Evolutionary conservation across 2,888 invertebrate genomes (phyloP), one percentile per base, ranked within the genome.

Genomic region (Synanthedon formicaeformis): DNA sequence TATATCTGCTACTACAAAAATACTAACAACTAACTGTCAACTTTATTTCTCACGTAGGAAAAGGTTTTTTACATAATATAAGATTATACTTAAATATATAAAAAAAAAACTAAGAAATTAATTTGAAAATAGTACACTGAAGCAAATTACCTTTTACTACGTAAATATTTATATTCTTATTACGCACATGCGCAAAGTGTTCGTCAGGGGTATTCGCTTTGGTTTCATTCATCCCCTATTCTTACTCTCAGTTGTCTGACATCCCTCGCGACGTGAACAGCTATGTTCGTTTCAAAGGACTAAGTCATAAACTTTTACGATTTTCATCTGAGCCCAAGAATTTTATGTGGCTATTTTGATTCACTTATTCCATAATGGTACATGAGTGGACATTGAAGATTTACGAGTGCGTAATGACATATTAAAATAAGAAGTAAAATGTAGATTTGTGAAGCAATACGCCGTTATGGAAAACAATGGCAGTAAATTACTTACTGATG

Each of bases 391-490:
- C n/a, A n/a, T 12, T 45, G 11, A 6, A 13, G 45, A 12, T 45
- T 13, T 45, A 45, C 14, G 14, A 45, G 14, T 45, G 14, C 34
- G 2, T 45, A 14, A 14, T 45, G 45, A 13, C n/a, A 14, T 13
- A 12, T 13, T 45, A 13, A 45, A 45, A 45, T 45, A 14, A 45
- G 6, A 13, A 45, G 51, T 49, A 57, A 48, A 56, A 64, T 62
- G 62, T 34, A 34, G 34, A 34, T 34, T 34, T 34, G 27, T 63
- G 55, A 60, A 52, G 12, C 27, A 50, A 14, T 62, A 63, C 62
- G 66, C 67, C 81, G 81, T 80, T 66, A 84, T 84, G 85, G 84
- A 81, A 81, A 70, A 78, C 60, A 66, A 84, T 83, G 81, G 62
- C 55, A 59, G 57, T 57, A 53, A 59, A 55, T 62, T 61, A 63